phyloP scores from a whole-genome alignment of 2,797 vertebrate species.

The Pseudochromis fuscus region DNA sequence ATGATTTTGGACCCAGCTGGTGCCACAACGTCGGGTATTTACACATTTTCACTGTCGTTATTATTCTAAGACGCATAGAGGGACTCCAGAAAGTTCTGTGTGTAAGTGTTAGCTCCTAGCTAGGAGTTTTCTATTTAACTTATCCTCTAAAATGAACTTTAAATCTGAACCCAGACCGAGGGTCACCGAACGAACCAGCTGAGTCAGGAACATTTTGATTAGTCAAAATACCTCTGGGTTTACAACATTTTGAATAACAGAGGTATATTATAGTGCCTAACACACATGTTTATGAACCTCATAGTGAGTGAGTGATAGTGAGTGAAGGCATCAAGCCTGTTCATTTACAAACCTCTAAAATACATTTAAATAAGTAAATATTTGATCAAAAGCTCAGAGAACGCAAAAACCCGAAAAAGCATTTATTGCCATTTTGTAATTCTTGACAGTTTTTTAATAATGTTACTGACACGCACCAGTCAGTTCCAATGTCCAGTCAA shows the following conservation, averaged over 20 bases:
- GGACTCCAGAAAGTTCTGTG: not conserved
- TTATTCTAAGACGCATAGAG: rapidly evolving
- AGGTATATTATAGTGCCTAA: not conserved
- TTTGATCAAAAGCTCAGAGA: not conserved
- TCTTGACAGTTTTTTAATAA: not conserved
- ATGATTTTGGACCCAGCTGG: not conserved
- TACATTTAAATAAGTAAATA: not conserved
- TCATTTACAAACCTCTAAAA: not conserved
- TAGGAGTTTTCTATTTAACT: too few relatives aligned
- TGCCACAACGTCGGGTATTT: constrained; percentile 52
- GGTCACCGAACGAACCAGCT: not conserved
- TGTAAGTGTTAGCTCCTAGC: not conserved
- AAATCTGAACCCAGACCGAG: not conserved
- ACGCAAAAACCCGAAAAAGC: not conserved
- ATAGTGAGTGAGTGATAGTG: not conserved
- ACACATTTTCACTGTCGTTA: not conserved
- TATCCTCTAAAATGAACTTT: not conserved
- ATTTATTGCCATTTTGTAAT: not conserved
- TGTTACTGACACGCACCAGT: not conserved
- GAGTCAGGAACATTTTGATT: not conserved
- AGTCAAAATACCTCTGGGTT: not conserved
- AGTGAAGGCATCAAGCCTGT: not conserved
- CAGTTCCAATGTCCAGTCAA: too few relatives aligned
- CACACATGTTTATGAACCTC: not conserved
- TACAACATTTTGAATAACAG: not conserved